These are phyloP conservation scores for Tringa solitaria DNA, from an alignment of 2,113 vertebrate genomes.

Conservation along the genomic window DNA sequence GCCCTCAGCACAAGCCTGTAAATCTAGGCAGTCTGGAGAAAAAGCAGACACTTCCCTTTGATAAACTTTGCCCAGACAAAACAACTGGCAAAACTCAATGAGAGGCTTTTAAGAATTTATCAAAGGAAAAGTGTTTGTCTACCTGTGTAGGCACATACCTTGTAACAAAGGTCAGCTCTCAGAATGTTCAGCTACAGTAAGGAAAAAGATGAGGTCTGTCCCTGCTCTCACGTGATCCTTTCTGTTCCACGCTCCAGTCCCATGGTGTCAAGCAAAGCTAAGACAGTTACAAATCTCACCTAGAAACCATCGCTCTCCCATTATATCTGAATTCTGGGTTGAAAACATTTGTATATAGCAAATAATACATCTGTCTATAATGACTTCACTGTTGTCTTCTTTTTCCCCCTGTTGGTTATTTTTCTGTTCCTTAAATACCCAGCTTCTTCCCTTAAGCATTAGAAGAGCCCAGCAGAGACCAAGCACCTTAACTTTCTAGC, in stretches of 20 bases:
- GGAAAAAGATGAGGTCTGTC: neutral
- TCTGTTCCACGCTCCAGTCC: neutral
- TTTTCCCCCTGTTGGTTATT: neutral
- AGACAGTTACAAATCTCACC: neutral
- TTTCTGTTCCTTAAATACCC: neutral
- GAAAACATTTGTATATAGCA: neutral
- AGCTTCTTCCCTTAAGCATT: neutral
- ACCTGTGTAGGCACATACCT: neutral
- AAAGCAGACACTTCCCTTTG: neutral
- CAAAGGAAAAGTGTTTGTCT: neutral
- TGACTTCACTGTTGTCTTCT: neutral
- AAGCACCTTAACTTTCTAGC: neutral
- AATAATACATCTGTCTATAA: neutral
- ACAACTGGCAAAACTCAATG: neutral
- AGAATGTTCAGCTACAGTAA: neutral
- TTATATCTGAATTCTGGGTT: neutral
- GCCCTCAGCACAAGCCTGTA: neutral
- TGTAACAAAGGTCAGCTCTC: neutral
- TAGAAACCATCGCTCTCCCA: neutral
- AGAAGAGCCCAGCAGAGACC: neutral
- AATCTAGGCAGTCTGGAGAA: neutral
- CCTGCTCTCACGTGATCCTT: fast-evolving
- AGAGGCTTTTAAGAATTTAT: neutral
- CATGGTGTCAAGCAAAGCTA: neutral
- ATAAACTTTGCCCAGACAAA: neutral